Evolutionary conservation across 2,113 vertebrate genomes (phyloP).

Genomic region (Alaudala cheleensis): DNA sequence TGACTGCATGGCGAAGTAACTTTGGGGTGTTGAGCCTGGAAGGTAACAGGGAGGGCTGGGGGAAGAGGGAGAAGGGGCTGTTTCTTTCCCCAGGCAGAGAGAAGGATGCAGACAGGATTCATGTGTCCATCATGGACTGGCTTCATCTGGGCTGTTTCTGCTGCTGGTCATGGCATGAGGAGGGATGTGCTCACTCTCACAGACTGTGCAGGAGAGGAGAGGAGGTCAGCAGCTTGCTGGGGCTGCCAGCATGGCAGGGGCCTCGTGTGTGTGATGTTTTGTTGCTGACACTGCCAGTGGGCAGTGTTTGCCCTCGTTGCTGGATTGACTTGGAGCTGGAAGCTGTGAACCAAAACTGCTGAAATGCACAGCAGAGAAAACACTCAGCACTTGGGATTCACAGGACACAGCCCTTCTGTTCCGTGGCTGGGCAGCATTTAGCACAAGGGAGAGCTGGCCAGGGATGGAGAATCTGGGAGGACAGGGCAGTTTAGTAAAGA

Average conservation of each 20-base stretch:
- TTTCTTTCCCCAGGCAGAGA: neutral
- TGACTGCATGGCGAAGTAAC: neutral
- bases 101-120: neutral
- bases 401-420: neutral
- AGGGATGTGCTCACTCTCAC: neutral
- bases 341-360: neutral
- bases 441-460: neutral
- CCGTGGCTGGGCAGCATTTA: neutral
- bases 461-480: neutral
- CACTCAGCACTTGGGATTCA: neutral
- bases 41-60: neutral
- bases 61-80: neutral
- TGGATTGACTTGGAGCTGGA: neutral
- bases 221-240: neutral
- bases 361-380: neutral
- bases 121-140: neutral
- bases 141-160: neutral
- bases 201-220: neutral
- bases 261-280: neutral
- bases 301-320: neutral
- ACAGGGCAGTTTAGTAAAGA: neutral
- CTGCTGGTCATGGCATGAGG: neutral
- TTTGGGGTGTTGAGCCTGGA: neutral
- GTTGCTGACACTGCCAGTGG: neutral
- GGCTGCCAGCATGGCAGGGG: neutral